Conservation (phyloP, 2,888 invertebrate species). For the Drosophila mulleri region DNA sequence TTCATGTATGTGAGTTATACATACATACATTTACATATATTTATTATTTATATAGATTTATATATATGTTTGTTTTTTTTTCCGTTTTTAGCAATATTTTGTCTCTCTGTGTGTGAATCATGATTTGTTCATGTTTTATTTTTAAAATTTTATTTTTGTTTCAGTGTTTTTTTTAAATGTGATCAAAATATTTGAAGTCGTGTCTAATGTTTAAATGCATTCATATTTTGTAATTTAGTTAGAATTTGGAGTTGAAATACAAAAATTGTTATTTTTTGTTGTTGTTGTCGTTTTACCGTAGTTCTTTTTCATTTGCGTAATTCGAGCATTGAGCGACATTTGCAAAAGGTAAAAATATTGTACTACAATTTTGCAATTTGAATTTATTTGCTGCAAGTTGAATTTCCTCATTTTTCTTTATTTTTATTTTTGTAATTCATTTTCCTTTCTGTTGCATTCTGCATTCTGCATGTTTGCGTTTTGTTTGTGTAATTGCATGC, state of each 20-base stretch:
- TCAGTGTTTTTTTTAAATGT: background rate
- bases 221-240: constrained; percentile 40
- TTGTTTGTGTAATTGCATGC: constrained; percentile 48
- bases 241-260: constrained; percentile 34
- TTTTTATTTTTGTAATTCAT: background rate
- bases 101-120: constrained; percentile 39
- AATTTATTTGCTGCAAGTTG: constrained; percentile 49
- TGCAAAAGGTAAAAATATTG: constrained; percentile 17
- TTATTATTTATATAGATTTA: constrained; percentile 15
- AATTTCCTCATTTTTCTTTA: constrained; percentile 10
- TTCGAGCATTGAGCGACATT: constrained; percentile 21
- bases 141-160: background rate
- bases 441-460: constrained; percentile 30
- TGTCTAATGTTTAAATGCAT: constrained; percentile 46
- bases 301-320: constrained; percentile 9
- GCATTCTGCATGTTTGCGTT: constrained; percentile 7
- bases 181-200: constrained; percentile 15
- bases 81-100: constrained; percentile 30
- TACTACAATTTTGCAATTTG: constrained; percentile 46
- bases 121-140: constrained; percentile 5
- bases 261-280: background rate
- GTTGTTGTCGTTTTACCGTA: background rate
- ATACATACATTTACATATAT: constrained; percentile 18
- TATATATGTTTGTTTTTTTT: background rate
- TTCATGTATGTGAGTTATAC: constrained; percentile 55